Conservation (phyloP, 2,888 invertebrate species). For the Synanthedon tipuliformis region DNA sequence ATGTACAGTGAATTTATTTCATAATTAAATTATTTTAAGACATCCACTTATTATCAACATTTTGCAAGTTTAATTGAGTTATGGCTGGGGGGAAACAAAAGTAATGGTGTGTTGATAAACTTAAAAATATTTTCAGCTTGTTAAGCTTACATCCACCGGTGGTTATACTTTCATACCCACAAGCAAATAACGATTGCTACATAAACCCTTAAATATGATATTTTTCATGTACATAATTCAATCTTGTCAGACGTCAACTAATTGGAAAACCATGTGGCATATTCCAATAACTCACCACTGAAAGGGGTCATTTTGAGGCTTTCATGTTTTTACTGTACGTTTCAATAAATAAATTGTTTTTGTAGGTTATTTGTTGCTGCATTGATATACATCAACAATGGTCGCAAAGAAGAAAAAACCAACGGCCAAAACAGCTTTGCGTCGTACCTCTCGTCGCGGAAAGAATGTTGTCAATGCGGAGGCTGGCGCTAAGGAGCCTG, state of each 20-base stretch:
- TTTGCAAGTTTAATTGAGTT: not conserved
- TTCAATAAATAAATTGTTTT: constrained; percentile 10
- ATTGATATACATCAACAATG: constrained; percentile 30
- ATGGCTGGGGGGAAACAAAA: not conserved
- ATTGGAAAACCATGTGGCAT: constrained; percentile 35
- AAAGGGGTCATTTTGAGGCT: constrained; percentile 42
- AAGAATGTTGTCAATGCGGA: constrained; percentile 34
- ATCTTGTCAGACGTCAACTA: no score
- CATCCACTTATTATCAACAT: not conserved
- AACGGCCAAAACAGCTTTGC: constrained; percentile 30
- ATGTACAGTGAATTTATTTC: no score
- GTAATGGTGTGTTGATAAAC: not conserved
- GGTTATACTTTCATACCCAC: constrained; percentile 21
- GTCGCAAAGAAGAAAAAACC: constrained; percentile 62
- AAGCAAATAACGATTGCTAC: not conserved
- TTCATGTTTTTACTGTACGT: constrained; percentile 8
- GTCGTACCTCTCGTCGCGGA: constrained; percentile 48
- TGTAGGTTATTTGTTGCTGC: constrained; percentile 37
- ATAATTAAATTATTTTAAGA: no score
- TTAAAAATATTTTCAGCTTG: not conserved
- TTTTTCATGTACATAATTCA: no score
- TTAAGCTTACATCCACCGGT: constrained; percentile 34
- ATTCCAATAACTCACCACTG: constrained; percentile 31
- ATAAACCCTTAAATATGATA: no score
- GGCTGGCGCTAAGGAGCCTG: constrained; percentile 19